Evolutionary conservation across 2,888 invertebrate genomes (phyloP).

Genomic region (Folsomia candida): DNA sequence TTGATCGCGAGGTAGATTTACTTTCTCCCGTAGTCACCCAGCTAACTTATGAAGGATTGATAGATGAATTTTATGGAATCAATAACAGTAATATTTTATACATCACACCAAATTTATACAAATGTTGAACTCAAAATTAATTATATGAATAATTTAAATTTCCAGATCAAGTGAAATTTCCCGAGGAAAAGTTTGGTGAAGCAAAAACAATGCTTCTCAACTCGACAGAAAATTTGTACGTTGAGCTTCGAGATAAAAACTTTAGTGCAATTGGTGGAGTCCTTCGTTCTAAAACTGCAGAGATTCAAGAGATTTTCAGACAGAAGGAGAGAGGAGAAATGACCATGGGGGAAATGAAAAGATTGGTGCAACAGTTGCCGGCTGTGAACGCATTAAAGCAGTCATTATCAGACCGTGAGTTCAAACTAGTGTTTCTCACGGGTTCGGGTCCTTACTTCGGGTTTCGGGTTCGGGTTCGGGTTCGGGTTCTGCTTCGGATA

Average conservation of each 20-base stretch:
- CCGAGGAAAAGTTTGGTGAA: constrained; percentile 76
- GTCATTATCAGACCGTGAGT: constrained; percentile 68
- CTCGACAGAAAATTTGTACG: constrained; percentile 83
- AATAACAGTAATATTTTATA: constrained; percentile 61
- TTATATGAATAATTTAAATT: constrained; percentile 2
- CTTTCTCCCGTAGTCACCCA: constrained; percentile 90
- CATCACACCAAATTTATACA: background rate
- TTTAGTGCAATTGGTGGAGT: constrained; percentile 86
- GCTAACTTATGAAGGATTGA: constrained; percentile 93
- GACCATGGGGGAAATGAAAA: constrained; percentile 90
- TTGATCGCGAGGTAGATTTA: constrained; percentile 89
- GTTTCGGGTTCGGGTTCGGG: too few relatives aligned
- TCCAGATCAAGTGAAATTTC: constrained; percentile 73
- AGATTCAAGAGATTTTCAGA: constrained; percentile 79
- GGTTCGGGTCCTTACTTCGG: too few relatives aligned
- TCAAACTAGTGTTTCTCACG: too few relatives aligned
- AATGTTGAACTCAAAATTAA: too few relatives aligned
- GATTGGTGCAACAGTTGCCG: constrained; percentile 85
- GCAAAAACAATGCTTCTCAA: constrained; percentile 77
- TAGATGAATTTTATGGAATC: constrained; percentile 92
- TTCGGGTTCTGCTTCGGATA: too few relatives aligned
- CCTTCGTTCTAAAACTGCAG: constrained; percentile 79
- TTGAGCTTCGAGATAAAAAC: constrained; percentile 86
- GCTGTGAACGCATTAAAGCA: constrained; percentile 82
- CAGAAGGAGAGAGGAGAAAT: constrained; percentile 71